Evolutionary conservation across 2,888 invertebrate genomes (phyloP).

Genomic region (Phlogophora meticulosa): DNA sequence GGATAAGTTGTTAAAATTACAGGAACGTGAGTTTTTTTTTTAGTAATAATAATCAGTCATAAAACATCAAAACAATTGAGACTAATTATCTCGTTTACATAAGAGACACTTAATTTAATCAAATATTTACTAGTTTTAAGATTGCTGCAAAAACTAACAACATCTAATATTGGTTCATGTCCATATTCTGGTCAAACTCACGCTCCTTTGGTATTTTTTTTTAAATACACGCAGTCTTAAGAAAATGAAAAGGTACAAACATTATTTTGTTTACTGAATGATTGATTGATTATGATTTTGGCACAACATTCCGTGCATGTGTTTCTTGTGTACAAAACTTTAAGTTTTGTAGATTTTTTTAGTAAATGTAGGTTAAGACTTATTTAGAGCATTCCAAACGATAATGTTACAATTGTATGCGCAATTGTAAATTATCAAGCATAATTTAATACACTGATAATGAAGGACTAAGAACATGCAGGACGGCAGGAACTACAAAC

Average conservation of each 20-base stretch:
- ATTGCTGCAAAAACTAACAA: background rate
- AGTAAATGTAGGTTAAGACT: slow-evolving; percentile 27
- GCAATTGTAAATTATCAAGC: slow-evolving; percentile 47
- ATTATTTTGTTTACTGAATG: slow-evolving; percentile 31
- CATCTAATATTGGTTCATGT: slow-evolving; percentile 8
- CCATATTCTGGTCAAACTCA: slow-evolving; percentile 17
- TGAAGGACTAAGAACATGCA: slow-evolving; percentile 63
- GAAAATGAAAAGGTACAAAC: slow-evolving; percentile 12
- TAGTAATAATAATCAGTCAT: too few relatives aligned
- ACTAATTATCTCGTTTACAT: slow-evolving; percentile 4
- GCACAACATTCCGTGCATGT: slow-evolving; percentile 64
- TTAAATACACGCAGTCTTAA: slow-evolving; percentile 9
- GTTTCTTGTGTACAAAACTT: slow-evolving; percentile 59
- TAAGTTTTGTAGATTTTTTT: slow-evolving; percentile 54
- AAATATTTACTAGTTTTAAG: background rate
- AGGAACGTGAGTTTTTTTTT: slow-evolving; percentile 32
- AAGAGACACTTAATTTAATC: background rate
- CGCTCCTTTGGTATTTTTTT: slow-evolving; percentile 5
- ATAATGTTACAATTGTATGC: slow-evolving; percentile 32
- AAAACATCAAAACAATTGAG: background rate
- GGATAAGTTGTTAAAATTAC: slow-evolving; percentile 9
- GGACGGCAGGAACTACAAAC: slow-evolving; percentile 77
- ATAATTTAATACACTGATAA: slow-evolving; percentile 52
- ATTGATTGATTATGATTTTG: slow-evolving; percentile 57
- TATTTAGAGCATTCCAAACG: slow-evolving; percentile 42